phyloP scores from a whole-genome alignment of 2,113 vertebrate species.

The Mesoclemmys tuberculata region DNA sequence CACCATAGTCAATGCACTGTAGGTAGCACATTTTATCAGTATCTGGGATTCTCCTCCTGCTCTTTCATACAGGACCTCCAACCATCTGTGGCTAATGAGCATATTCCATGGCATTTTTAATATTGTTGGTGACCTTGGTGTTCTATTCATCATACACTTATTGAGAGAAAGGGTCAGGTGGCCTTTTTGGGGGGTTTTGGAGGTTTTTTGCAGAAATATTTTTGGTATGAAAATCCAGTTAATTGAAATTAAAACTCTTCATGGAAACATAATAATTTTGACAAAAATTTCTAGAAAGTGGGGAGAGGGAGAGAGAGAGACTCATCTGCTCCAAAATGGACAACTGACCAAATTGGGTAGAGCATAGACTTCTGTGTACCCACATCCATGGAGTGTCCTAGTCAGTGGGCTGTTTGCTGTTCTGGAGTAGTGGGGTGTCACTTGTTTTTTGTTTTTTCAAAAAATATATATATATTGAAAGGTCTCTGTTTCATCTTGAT shows the following conservation, averaged over 20 bases:
- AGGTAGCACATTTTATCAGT: neutral
- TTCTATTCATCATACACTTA: neutral
- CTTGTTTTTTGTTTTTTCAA: neutral
- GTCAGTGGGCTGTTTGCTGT: neutral
- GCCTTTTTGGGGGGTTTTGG: neutral
- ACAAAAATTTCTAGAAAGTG: neutral
- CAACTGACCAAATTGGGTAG: neutral
- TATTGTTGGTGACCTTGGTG: conserved; percentile 15
- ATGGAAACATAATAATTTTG: neutral
- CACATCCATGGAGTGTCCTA: neutral
- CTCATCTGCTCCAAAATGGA: neutral
- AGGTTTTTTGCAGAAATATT: neutral
- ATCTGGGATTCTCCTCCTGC: neutral
- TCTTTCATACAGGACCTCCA: neutral
- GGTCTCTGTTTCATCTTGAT: neutral
- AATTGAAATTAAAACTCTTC: neutral
- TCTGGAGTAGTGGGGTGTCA: neutral
- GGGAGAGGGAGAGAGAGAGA: too few relatives aligned
- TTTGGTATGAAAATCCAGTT: neutral
- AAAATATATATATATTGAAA: neutral
- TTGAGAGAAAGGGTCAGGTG: neutral
- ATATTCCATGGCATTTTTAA: neutral
- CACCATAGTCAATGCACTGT: neutral
- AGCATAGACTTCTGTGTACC: neutral
- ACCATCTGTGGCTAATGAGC: neutral